Conservation (phyloP, 2,113 vertebrate genomes). For the Chaenogobius annularis region DNA sequence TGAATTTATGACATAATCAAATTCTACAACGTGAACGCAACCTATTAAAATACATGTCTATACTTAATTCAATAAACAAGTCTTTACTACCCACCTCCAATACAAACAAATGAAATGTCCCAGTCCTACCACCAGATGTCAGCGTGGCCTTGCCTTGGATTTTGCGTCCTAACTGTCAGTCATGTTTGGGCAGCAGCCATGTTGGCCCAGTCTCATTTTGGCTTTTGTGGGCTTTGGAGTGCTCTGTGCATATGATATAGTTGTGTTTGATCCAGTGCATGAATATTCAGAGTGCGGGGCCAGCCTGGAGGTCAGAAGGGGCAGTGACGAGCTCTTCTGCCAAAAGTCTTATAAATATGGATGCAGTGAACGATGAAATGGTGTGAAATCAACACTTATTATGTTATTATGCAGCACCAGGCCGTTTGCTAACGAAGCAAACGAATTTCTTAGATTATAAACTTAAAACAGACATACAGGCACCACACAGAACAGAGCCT, state of each 20-base stretch:
- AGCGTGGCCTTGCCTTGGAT: conserved; percentile 49
- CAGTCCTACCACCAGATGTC: conserved; percentile 43
- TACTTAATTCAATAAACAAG: too few species aligned
- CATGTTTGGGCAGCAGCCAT: conserved; percentile 39
- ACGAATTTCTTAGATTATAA: too few species aligned
- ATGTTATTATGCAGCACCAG: conserved; percentile 21
- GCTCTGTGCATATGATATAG: conserved; percentile 21
- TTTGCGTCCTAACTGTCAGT: conserved; percentile 48
- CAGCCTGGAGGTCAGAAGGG: conserved; percentile 50
- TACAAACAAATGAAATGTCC: not conserved
- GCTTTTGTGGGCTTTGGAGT: conserved; percentile 27
- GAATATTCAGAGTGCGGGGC: conserved; percentile 47
- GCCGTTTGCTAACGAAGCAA: too few species aligned
- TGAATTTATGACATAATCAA: too few species aligned
- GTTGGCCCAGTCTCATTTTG: conserved; percentile 42
- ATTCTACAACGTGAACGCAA: too few species aligned
- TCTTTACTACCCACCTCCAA: not conserved
- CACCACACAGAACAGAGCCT: too few species aligned
- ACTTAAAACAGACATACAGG: too few species aligned
- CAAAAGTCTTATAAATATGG: conserved; percentile 57
- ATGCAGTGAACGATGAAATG: conserved; percentile 49
- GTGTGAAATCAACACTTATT: conserved; percentile 31
- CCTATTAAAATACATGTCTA: too few species aligned
- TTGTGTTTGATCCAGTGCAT: conserved; percentile 18
- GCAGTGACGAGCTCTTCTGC: conserved; percentile 39